A percentile compares a stretch with the other conserved stretches of the same genome.
Evolutionary conservation across 1,140 invertebrate genomes (phyloP).

Genomic region (Ladona fulva): DNA sequence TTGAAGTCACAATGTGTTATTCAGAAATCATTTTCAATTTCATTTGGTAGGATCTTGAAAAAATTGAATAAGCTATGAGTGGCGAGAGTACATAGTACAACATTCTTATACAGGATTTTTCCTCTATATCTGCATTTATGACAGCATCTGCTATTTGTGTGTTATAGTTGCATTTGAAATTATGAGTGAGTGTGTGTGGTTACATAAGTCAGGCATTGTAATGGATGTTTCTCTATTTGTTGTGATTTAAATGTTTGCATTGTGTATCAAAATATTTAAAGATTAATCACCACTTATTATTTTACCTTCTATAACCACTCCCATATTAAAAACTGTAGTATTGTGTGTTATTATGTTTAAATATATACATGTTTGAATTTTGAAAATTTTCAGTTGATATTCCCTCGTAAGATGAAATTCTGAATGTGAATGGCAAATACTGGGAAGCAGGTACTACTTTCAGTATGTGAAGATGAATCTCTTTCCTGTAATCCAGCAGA

Average conservation of each 20-base stretch:
- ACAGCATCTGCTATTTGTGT: background rate
- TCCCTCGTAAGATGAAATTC: no score
- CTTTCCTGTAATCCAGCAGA: no score
- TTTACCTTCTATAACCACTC: background rate
- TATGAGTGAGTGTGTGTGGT: background rate
- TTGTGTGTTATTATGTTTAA: background rate
- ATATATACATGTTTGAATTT: background rate
- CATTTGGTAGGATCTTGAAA: background rate
- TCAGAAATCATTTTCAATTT: background rate
- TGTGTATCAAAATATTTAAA: slow-evolving; percentile 8
- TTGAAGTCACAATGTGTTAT: no score
- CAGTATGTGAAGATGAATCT: no score
- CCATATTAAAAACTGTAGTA: background rate
- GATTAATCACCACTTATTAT: background rate
- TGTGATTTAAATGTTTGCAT: slow-evolving; percentile 2
- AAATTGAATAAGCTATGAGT: background rate
- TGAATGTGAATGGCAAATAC: no score
- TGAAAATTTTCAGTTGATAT: no score
- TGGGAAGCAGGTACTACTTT: no score
- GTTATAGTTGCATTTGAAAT: background rate
- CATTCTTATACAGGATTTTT: background rate
- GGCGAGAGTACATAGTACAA: background rate
- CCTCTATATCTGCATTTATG: background rate
- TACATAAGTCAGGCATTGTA: background rate
- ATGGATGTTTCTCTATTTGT: background rate